Percentiles rank a stretch among this genome's conserved stretches.
Evolutionary conservation across 2,797 vertebrate species (phyloP).

Genomic region (Darevskia mixta): DNA sequence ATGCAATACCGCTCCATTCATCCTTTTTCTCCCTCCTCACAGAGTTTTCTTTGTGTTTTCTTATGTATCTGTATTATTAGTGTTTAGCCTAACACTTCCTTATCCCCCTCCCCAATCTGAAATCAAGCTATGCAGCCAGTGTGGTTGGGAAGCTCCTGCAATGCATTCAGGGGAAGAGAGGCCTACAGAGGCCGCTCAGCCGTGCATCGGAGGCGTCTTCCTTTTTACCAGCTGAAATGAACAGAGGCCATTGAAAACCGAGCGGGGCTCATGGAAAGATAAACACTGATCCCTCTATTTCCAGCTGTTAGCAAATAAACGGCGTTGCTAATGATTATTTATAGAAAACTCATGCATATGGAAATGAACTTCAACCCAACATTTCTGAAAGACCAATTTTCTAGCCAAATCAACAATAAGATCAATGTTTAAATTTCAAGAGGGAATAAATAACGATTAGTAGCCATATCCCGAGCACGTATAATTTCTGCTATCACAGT

Average conservation of each 20-base stretch:
- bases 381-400: slow-evolving; percentile 19
- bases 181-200: neutral
- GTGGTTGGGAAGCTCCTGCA: neutral
- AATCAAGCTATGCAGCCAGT: slow-evolving; percentile 19
- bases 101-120: slow-evolving; percentile 28
- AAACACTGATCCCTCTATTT: slow-evolving; percentile 36
- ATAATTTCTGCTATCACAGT: neutral
- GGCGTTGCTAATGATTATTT: slow-evolving; percentile 21
- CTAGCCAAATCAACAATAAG: slow-evolving; percentile 28
- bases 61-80: slow-evolving; percentile 36
- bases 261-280: slow-evolving; percentile 7
- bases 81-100: slow-evolving; percentile 33
- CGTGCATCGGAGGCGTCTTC: neutral
- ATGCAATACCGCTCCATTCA: slow-evolving; percentile 34
- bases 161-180: neutral
- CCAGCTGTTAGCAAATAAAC: slow-evolving; percentile 41
- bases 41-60: slow-evolving; percentile 43
- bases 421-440: slow-evolving; percentile 13
- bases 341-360: slow-evolving; percentile 29
- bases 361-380: slow-evolving; percentile 29
- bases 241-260: slow-evolving; percentile 15
- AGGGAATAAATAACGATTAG: slow-evolving; percentile 15
- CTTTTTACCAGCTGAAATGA: slow-evolving; percentile 24
- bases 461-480: neutral
- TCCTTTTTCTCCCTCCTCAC: slow-evolving; percentile 23